These are phyloP conservation scores for Cyclophora punctaria DNA, from an alignment of 2,888 invertebrate species.

Conservation along the genomic window DNA sequence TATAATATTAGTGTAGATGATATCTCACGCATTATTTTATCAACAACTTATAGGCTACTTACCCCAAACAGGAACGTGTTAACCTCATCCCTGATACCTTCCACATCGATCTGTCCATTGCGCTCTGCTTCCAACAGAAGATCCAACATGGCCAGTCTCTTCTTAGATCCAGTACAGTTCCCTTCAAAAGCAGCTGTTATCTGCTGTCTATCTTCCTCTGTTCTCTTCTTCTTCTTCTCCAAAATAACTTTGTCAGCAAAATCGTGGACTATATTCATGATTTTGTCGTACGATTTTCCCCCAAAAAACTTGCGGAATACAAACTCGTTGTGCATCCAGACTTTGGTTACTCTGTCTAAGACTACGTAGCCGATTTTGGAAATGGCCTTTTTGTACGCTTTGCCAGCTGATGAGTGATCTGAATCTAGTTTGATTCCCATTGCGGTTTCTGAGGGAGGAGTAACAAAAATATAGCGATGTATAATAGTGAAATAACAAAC, in stretches of 20 bases:
- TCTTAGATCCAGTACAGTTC: slow-evolving; percentile 32
- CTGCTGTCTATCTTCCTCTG: slow-evolving; percentile 5
- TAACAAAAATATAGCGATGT: too few relatives aligned
- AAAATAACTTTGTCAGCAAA: slow-evolving; percentile 74
- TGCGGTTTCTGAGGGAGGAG: slow-evolving; percentile 59
- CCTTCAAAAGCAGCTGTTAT: too few relatives aligned
- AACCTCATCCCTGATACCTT: slow-evolving; percentile 80
- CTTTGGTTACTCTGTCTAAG: slow-evolving; percentile 40
- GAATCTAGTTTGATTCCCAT: slow-evolving; percentile 76
- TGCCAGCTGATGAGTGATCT: slow-evolving; percentile 42
- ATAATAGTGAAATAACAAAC: too few relatives aligned
- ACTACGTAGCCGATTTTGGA: slow-evolving; percentile 39
- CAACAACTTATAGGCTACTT: background rate
- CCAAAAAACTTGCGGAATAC: slow-evolving; percentile 57
- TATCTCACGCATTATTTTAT: background rate
- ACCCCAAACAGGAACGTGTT: slow-evolving; percentile 76
- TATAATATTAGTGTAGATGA: too few relatives aligned
- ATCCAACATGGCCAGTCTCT: slow-evolving; percentile 78
- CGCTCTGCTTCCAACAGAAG: slow-evolving; percentile 75
- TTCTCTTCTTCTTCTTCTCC: slow-evolving; percentile 42
- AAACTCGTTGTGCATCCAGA: slow-evolving; percentile 74
- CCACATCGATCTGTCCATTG: slow-evolving; percentile 72
- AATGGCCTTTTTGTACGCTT: slow-evolving; percentile 69
- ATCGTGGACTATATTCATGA: slow-evolving; percentile 59
- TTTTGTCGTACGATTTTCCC: slow-evolving; percentile 62